Conservation (phyloP, 2,888 invertebrate species). For the Eulithis prunata region DNA sequence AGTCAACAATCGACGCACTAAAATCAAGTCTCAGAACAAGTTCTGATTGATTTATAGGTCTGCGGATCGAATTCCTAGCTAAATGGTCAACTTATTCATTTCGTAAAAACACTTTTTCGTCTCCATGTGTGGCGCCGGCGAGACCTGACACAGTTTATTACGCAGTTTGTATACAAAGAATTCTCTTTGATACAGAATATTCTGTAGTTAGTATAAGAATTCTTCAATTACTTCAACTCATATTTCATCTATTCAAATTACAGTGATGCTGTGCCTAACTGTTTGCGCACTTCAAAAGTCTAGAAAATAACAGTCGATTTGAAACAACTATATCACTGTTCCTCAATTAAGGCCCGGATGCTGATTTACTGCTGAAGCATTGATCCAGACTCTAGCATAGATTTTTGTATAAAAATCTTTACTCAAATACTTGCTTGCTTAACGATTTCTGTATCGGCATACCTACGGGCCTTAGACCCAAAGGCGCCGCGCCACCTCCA, state of each 20-base stretch:
- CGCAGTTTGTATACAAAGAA: conserved; percentile 10
- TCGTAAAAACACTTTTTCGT: conserved; percentile 69
- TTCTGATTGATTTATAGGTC: conserved; percentile 42
- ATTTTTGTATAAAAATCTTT: no score
- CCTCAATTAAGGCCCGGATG: no score
- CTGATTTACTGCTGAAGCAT: no score
- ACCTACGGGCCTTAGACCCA: no score
- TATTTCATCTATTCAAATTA: conserved; percentile 58
- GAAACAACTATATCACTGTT: not conserved
- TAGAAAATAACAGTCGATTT: conserved; percentile 6
- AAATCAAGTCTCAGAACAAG: conserved; percentile 31
- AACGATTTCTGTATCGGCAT: no score
- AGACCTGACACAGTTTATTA: conserved; percentile 10
- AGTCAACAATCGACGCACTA: conserved; percentile 14
- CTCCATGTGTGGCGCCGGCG: conserved; percentile 54
- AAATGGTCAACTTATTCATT: conserved; percentile 64
- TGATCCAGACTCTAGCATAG: no score
- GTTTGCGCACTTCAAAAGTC: conserved; percentile 27
- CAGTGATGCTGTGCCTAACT: conserved; percentile 37
- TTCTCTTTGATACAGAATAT: conserved; percentile 1
- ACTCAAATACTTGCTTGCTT: no score
- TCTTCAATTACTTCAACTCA: conserved; percentile 53
- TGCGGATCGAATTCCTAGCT: conserved; percentile 53
- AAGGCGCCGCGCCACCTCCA: no score
- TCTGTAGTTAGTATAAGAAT: conserved; percentile 11